Evolutionary conservation across 2,888 invertebrate genomes (phyloP), one percentile per base, ranked within the genome.

Genomic region (Elegia similella): DNA sequence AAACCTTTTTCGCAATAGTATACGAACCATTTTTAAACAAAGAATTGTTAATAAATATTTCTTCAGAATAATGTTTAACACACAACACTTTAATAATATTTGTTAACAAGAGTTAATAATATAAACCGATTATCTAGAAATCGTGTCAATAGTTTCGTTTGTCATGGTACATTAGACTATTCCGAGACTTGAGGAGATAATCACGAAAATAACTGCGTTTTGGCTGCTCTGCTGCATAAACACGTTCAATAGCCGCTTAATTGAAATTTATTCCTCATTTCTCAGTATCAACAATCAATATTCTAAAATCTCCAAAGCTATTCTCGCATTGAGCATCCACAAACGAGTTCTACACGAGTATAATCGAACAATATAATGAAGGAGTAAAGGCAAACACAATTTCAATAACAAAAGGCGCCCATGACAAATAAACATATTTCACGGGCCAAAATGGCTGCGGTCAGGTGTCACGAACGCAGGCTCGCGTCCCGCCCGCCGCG

Each of bases 391-490:
- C 88, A 91, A 91, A 91, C 88, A 90, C 82, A 82, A 91, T 91
- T 91, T 90, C 86, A 90, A 91, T 91, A 89, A 91, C 91, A 91
- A 90, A 90, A 81, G 84, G 78, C 81, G 83, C 77, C 84, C 84
- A 88, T 84, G 88, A 89, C 91, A 90, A 91, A 91, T 91, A 91
- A 91, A 90, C 89, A 91, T 91, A 90, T 91, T 90, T 91, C 90
- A 90, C 84, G 85, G 86, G 82, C 89, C 82, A 87, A 90, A 90
- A 89, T 88, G 90, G 88, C 88, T 88, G 84, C 88, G 91, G 90
- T 91, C 91, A 90, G 88, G 88, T 90, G 91, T 89, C 91, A 87
- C 78, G 78, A 72, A 72, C 74, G 73, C 38, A 72, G 69, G 68
- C 70, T 65, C 73, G 63, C 73, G 61, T 58, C 67, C 59, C 62